Evolutionary conservation across 2,797 vertebrate species (phyloP), one percentile per base, ranked within the genome.

Genomic region (Melanitta fusca): DNA sequence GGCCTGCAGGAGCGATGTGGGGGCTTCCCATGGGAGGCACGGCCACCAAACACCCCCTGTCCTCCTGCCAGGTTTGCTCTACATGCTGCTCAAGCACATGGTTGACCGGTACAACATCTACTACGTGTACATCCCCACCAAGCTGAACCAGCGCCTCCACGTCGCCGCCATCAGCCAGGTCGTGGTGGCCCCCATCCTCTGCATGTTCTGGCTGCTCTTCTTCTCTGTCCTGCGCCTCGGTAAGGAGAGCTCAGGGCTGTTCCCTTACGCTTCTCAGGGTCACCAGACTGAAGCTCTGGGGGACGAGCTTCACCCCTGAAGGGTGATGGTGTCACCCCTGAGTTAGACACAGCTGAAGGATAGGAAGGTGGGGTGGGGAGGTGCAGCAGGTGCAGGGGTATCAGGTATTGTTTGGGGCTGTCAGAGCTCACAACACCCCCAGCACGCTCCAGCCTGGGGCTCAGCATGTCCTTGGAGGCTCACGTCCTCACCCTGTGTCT

Each of bases 71-170:
- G 99, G 99, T 62, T 97, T 99, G 77, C 97, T 99, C 24, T 99
- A 99, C 90, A 97, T 99, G 95, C 98, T 99, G 91, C 98, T 99
- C 96, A 99, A 99, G 96, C 99, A 99, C 97, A 96, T 99, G 98
- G 99, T 99, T 4, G 99, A 99, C 97, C 98, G 99, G 43, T 99
- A 99, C 89, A 99, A 99, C 95, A 99, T 99, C 95, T 99, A 99
- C 98, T 99, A 99, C 3, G 99, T 99, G 87, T 99, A 99, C 15
- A 97, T 99, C 28, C 99, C 99, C 93, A 99, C 99, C 96, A 99
- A 99, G 80, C 98, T 99, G 89, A 99, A 98, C 94, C 99, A 99
- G 95, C 98, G 98, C 86, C 99, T 99, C 97, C 99, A 99, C 57
- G 88, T 98, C 0, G 99, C 99, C 0, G 99, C 99, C 13, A 97